Conservation (phyloP, 2,888 invertebrate species). For the Rugalucina vietnamica region DNA sequence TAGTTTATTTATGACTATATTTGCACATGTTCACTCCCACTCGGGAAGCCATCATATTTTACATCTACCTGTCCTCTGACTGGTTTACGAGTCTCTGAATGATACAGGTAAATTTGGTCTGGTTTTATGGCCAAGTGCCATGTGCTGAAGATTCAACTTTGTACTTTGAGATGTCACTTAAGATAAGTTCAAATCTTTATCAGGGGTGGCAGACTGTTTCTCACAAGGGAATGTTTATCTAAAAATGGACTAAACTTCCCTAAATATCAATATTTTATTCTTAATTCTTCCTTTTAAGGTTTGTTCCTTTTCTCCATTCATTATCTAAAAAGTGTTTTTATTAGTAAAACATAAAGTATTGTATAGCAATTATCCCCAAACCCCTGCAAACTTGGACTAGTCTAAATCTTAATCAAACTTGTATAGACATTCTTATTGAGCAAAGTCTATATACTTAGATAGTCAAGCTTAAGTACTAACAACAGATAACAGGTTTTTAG, state of each 20-base stretch:
- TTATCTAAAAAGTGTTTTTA: too few relatives aligned
- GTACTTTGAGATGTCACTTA: constrained; percentile 62
- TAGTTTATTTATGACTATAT: too few relatives aligned
- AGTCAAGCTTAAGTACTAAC: constrained; percentile 38
- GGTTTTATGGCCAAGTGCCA: constrained; percentile 58
- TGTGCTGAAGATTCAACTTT: constrained; percentile 55
- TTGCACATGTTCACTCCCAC: not conserved
- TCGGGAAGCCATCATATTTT: not conserved
- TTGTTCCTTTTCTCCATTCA: too few relatives aligned
- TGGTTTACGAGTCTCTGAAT: not conserved
- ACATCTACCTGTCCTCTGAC: constrained; percentile 5
- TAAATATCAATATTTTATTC: too few relatives aligned
- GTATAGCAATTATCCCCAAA: too few relatives aligned
- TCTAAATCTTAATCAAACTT: constrained; percentile 48
- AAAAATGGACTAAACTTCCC: not conserved
- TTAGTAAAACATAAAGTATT: too few relatives aligned
- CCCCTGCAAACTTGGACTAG: constrained; percentile 1
- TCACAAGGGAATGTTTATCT: not conserved
- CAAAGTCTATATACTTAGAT: constrained; percentile 63
- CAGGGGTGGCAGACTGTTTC: constrained; percentile 10
- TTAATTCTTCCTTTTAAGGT: too few relatives aligned
- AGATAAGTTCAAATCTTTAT: constrained; percentile 5
- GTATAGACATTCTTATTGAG: constrained; percentile 55
- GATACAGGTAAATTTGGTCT: constrained; percentile 13
- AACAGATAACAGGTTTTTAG: not conserved